Base-by-base conservation (phyloP, 2,797 vertebrate genomes). In the Antrozous pallidus region DNA sequence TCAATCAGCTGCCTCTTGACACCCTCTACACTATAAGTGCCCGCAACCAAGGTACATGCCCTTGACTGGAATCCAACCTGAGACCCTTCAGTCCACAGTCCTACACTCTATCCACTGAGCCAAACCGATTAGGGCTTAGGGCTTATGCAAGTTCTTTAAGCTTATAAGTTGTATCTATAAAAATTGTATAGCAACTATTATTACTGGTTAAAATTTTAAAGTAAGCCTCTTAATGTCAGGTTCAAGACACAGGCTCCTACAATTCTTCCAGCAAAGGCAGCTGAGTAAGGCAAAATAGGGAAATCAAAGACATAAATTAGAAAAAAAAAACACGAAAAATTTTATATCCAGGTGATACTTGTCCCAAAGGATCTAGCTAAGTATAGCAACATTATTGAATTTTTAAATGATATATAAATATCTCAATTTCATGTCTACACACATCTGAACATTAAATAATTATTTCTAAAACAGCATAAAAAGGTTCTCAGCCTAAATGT, bases 291-390 rank as follows among this genome's bases (percentile, higher is more conserved):
- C 36, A 74, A 84, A 93, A 47, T 13, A 14, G 7, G 31, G 24
- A 94, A 88, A 79, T 73, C 67, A 91, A 91, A 91, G 10, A 49
- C 26, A 69, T 42, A 42, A 78, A 70, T 84, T 69, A 91, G 38
- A 86, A 69, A 61, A 26, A 26, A 75, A 51, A 71, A 1, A 70
- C 4, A 86, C 18, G 82, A 67, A 71, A 54, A 26, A 3, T 11
- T 45, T 49, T 45, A 58, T 51, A 36, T 36, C 28, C 18, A 47
- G 78, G 24, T 67, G 6, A 83, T 58, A 31, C 42, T 33, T 84
- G 18, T 74, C n/a, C n/a, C 13, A 2, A 67, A 51, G 4, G 45
- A 75, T 74, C 31, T 89, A 88, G 49, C 85, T 73, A 88, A 54
- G 8, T 28, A 49, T 24, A 79, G 12, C 24, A 84, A 74, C 7